Conservation (phyloP, 2,888 invertebrate genomes). For the Conistra vaccinii region DNA sequence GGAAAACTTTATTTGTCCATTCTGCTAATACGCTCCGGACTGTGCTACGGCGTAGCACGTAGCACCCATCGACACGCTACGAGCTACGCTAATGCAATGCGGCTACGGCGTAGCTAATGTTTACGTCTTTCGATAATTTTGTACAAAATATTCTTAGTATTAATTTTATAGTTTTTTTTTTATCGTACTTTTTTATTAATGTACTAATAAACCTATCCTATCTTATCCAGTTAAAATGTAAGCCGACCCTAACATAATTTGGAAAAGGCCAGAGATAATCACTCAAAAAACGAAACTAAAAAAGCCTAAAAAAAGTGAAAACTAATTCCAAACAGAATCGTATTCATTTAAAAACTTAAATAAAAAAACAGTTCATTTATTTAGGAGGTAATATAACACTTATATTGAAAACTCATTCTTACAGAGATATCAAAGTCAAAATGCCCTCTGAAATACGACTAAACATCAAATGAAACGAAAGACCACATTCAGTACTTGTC, state of each 20-base stretch:
- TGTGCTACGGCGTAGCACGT: constrained; percentile 34
- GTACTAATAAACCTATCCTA: too few relatives aligned
- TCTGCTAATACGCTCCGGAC: neutral
- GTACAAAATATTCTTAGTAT: neutral
- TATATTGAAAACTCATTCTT: neutral
- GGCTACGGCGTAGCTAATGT: constrained; percentile 1
- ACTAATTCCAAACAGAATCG: too few relatives aligned
- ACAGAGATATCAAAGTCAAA: neutral
- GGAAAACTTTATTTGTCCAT: constrained; percentile 12
- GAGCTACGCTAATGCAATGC: constrained; percentile 16
- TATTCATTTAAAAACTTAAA: too few relatives aligned
- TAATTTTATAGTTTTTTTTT: neutral
- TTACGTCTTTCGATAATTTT: neutral
- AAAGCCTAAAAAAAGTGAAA: too few relatives aligned
- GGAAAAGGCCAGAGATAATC: neutral
- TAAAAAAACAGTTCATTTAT: too few relatives aligned
- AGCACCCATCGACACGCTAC: constrained; percentile 29
- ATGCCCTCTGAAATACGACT: neutral
- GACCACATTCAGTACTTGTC: neutral
- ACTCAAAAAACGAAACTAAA: too few relatives aligned
- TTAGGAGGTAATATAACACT: too few relatives aligned
- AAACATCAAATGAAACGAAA: neutral
- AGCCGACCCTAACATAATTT: neutral
- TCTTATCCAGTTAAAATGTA: too few relatives aligned
- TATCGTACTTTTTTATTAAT: too few relatives aligned